A percentile compares a stretch with the other conserved stretches of the same genome.
These are phyloP conservation scores for Limnephilus auricula DNA, from an alignment of 2,888 invertebrate species.

Conservation along the genomic window DNA sequence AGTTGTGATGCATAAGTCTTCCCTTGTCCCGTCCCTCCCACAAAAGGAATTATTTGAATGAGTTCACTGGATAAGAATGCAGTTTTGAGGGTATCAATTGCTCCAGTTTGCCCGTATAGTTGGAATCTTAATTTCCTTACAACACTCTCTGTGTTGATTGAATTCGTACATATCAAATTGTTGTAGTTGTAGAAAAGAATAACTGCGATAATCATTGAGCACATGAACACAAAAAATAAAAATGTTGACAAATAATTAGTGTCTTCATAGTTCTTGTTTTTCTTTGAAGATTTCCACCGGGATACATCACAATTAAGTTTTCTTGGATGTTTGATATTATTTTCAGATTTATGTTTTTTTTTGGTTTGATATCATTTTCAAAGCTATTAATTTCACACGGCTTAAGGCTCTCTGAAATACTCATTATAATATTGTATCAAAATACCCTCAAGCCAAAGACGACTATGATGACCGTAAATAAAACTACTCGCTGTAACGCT, in stretches of 20 bases:
- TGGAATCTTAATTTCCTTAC: conserved; percentile 67
- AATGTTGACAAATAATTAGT: background rate
- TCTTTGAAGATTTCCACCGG: background rate
- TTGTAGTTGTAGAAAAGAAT: background rate
- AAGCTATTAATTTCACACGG: background rate
- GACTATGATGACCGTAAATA: too few relatives aligned
- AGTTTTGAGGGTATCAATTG: conserved; percentile 69
- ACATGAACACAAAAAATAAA: background rate
- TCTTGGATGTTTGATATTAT: background rate
- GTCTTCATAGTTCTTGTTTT: background rate
- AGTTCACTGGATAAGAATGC: conserved; percentile 65
- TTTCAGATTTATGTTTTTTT: background rate
- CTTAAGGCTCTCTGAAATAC: background rate
- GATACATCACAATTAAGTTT: background rate
- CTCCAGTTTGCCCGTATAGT: conserved; percentile 72
- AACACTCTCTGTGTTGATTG: background rate
- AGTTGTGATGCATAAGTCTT: conserved; percentile 73
- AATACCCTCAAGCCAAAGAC: background rate
- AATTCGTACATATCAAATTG: background rate
- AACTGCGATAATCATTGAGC: background rate
- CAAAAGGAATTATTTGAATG: conserved; percentile 72
- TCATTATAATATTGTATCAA: background rate
- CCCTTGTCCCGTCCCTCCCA: conserved; percentile 76
- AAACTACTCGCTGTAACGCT: background rate
- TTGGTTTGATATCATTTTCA: background rate